Evolutionary conservation across 2,888 invertebrate genomes (phyloP).

Genomic region (Girardia tigrina): DNA sequence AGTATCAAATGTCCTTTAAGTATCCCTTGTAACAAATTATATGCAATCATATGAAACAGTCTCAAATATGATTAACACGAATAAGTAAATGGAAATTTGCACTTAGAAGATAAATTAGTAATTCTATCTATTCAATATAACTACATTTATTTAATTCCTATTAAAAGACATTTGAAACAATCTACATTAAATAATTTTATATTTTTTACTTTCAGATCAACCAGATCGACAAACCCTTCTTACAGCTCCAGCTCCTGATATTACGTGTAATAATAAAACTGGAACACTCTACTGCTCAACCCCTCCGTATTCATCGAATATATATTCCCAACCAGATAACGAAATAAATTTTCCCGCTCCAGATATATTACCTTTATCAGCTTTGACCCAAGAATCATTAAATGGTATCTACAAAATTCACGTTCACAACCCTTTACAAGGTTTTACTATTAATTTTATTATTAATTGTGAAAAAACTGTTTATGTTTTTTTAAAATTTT

Average conservation of each 20-base stretch:
- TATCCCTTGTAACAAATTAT: too few species aligned
- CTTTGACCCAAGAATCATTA: not conserved
- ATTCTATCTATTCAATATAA: too few species aligned
- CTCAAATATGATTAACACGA: too few species aligned
- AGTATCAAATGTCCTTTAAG: too few species aligned
- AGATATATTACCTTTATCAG: not conserved
- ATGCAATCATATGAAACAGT: too few species aligned
- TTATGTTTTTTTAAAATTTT: too few species aligned
- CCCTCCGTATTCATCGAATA: not conserved
- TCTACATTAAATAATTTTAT: too few species aligned
- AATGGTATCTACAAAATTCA: not conserved
- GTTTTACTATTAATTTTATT: not conserved
- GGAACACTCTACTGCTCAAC: not conserved
- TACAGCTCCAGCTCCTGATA: not conserved
- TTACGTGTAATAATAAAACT: conserved; percentile 8
- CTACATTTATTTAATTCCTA: too few species aligned
- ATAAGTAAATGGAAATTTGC: too few species aligned
- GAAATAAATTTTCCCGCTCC: conserved; percentile 8
- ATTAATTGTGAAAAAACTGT: too few species aligned
- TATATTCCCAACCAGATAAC: not conserved
- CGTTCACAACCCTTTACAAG: not conserved
- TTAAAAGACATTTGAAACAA: too few species aligned
- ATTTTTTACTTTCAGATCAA: not conserved
- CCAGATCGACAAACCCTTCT: conserved; percentile 9
- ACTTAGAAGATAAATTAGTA: too few species aligned